phyloP scores from a whole-genome alignment of 2,113 vertebrate species.

The Calidris pugnax region DNA sequence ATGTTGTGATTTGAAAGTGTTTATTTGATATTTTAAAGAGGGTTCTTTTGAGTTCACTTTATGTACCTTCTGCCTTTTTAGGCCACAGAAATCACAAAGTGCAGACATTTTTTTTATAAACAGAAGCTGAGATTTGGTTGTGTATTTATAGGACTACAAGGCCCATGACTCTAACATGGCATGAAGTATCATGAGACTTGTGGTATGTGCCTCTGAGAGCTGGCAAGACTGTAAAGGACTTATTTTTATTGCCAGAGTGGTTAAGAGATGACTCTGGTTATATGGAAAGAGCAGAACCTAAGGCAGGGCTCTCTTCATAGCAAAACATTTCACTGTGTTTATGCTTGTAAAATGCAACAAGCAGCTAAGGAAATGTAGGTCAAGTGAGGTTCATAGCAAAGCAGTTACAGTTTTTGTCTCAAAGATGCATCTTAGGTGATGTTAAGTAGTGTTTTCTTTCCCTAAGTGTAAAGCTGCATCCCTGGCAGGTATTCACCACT shows the following conservation, averaged over 20 bases:
- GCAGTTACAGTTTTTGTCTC: background rate
- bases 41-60: background rate
- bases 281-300: background rate
- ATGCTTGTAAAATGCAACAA: slow-evolving; percentile 14
- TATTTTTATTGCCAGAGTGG: slow-evolving; percentile 4
- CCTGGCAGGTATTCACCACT: background rate
- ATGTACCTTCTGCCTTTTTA: slow-evolving; percentile 20
- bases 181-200: slow-evolving; percentile 17
- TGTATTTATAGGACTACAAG: slow-evolving; percentile 14
- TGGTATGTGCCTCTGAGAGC: slow-evolving; percentile 1
- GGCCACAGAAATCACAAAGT: background rate
- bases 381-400: background rate
- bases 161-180: slow-evolving; percentile 10
- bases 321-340: background rate
- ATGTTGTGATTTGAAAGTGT: background rate
- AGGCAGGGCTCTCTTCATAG: background rate
- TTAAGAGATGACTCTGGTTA: background rate
- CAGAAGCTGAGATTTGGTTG: slow-evolving; percentile 9
- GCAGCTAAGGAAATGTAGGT: slow-evolving; percentile 10
- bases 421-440: background rate
- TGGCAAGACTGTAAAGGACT: slow-evolving; percentile 30
- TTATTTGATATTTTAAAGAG: background rate
- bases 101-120: background rate
- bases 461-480: background rate
- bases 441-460: background rate